Base-by-base conservation (phyloP, 2,888 invertebrate genomes). In the Alitta virens region DNA sequence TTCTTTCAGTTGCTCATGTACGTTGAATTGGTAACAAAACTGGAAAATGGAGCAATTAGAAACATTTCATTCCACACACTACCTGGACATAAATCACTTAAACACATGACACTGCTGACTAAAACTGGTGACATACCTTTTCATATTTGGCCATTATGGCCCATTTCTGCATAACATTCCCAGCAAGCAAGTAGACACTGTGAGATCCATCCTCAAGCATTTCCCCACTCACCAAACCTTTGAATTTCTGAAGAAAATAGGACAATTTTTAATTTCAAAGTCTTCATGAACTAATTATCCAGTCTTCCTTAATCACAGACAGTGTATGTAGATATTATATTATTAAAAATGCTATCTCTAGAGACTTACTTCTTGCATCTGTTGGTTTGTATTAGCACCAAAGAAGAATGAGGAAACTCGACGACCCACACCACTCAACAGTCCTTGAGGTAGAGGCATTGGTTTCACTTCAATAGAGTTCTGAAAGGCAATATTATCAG, bases 121-220 rank as follows among this genome's bases (percentile, higher is more conserved):
- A n/a, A n/a, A n/a, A n/a, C n/a, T n/a, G n/a, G n/a, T n/a, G n/a
- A n/a, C 46, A 21, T 53, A 82, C 81, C 73, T 74, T 86, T 75
- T 91, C 92, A n/a, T 83, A 78, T 70, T 87, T 87, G 18, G 85
- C 84, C 26, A 84, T 82, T 59, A 91, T 86, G 55, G 86, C 84
- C 94, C 94, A 94, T 76, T 91, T 89, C 83, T 94, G 94, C 63
- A 94, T 83, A 68, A 88, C 87, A 46, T 90, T 88, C 56, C 91
- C 92, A 16, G 91, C 88, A 62, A 92, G 83, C 58, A 91, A 87
- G 66, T 87, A 87, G n/a, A 91, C 85, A 55, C 85, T 83, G 72
- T 87, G 87, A 42, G 85, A 84, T 9, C 82, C 81, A 21, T 75
- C 78, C 38, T 75, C 73, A 52, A 74, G 67, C 53, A 59, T 68